Evolutionary conservation across 1,140 invertebrate genomes (phyloP).

Genomic region (Lepidurus arcticus): DNA sequence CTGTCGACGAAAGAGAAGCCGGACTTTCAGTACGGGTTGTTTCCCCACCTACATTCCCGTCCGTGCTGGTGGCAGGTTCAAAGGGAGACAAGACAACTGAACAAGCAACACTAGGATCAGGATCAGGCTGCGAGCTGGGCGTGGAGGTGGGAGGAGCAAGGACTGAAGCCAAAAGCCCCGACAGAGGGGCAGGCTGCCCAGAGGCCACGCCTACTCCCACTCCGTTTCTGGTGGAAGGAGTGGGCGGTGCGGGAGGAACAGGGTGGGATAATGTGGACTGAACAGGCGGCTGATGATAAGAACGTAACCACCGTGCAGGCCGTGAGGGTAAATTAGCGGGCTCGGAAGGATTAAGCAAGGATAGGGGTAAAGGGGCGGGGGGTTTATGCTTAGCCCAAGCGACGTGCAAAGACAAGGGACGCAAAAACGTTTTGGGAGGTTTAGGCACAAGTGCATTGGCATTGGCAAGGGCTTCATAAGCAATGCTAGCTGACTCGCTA

Average conservation of each 20-base stretch:
- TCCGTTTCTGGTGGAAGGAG: conserved; percentile 23
- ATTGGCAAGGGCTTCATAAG: conserved; percentile 13
- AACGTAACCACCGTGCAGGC: conserved; percentile 30
- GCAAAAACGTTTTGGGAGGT: conserved; percentile 15
- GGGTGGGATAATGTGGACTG: conserved; percentile 25
- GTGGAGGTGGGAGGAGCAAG: conserved; percentile 35
- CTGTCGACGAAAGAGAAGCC: conserved; percentile 11
- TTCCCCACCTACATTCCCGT: not conserved
- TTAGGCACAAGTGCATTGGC: not conserved
- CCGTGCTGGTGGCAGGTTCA: not conserved
- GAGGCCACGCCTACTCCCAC: not conserved
- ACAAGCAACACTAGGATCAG: not conserved
- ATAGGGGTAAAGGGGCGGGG: conserved; percentile 28
- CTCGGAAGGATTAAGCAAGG: conserved; percentile 4
- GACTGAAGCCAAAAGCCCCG: conserved; percentile 39
- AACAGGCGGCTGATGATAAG: conserved; percentile 29
- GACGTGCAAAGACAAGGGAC: conserved; percentile 33
- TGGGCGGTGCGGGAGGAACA: conserved; percentile 28
- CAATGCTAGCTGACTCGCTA: conserved; percentile 19
- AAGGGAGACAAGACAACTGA: conserved; percentile 13
- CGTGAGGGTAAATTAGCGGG: not conserved
- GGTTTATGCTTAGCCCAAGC: conserved; percentile 11
- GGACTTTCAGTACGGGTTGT: conserved; percentile 15
- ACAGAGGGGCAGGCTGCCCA: conserved; percentile 28
- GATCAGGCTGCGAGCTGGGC: conserved; percentile 17